These are phyloP conservation scores for Silvanus unidentatus DNA, from an alignment of 2,888 invertebrate species.

Conservation along the genomic window DNA sequence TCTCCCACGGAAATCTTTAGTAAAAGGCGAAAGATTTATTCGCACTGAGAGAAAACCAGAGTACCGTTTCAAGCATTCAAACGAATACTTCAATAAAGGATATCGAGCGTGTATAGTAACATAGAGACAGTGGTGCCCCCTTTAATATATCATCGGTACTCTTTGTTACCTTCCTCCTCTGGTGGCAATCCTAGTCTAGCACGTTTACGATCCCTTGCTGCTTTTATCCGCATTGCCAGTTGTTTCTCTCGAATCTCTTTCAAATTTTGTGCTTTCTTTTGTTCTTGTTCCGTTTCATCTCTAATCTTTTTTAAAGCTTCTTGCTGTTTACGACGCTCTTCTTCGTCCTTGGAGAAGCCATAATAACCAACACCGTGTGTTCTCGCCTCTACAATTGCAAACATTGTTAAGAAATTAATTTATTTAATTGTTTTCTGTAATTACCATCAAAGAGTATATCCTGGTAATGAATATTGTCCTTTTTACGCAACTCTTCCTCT, in stretches of 20 bases:
- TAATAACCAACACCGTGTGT: conserved; percentile 91
- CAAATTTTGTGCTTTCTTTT: conserved; percentile 57
- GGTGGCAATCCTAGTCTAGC: conserved; percentile 68
- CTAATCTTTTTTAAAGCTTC: conserved; percentile 66
- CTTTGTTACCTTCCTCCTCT: conserved; percentile 53
- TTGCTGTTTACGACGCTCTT: conserved; percentile 73
- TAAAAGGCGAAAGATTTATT: no score
- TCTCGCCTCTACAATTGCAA: conserved; percentile 67
- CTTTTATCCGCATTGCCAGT: conserved; percentile 63
- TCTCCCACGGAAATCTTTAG: no score
- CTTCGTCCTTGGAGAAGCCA: conserved; percentile 82
- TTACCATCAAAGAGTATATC: conserved; percentile 83
- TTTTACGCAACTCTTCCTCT: conserved; percentile 64
- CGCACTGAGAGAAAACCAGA: no score
- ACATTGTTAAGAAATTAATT: conserved; percentile 1
- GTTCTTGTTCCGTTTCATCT: conserved; percentile 63
- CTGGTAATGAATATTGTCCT: conserved; percentile 82
- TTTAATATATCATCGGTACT: no score
- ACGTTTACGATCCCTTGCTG: conserved; percentile 68
- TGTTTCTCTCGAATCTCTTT: conserved; percentile 59
- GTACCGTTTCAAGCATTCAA: no score
- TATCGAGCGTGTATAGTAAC: no score
- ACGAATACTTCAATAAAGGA: no score
- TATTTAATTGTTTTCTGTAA: conserved; percentile 12
- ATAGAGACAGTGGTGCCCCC: no score